Evolutionary conservation across 2,888 invertebrate species (phyloP).

Genomic region (Omphaloscelis lunosa): DNA sequence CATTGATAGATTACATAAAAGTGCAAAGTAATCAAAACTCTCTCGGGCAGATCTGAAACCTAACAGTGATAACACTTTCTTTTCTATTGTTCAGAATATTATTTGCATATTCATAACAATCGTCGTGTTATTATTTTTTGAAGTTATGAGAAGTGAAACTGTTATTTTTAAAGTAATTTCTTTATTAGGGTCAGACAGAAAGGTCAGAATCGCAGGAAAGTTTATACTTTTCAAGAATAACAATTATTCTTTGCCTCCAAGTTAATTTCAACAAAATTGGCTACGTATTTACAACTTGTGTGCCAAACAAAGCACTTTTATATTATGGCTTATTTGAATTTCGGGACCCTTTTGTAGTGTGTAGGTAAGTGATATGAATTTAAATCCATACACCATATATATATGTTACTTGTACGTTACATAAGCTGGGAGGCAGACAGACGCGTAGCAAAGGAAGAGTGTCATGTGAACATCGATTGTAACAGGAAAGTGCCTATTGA

Average conservation of each 20-base stretch:
- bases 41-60: conserved; percentile 17
- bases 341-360: background rate
- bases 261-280: too few species aligned
- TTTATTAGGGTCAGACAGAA: too few species aligned
- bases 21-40: conserved; percentile 38
- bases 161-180: too few species aligned
- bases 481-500: conserved; percentile 39
- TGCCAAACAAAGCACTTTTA: too few species aligned
- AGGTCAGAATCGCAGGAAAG: too few species aligned
- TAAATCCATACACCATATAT: background rate
- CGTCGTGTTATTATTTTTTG: too few species aligned
- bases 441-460: conserved; percentile 24
- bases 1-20: conserved; percentile 46
- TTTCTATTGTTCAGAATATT: conserved; percentile 12
- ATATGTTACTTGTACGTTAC: conserved; percentile 8
- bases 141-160: too few species aligned
- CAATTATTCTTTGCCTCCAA: too few species aligned
- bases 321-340: background rate
- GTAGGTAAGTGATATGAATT: background rate
- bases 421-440: conserved; percentile 29
- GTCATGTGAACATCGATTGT: conserved; percentile 49
- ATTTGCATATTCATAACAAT: too few species aligned
- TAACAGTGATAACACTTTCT: conserved; percentile 37
- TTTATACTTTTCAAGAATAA: too few species aligned
- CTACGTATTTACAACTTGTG: background rate